Evolutionary conservation across 2,113 vertebrate species (phyloP).

Genomic region (Heterochromis multidens): DNA sequence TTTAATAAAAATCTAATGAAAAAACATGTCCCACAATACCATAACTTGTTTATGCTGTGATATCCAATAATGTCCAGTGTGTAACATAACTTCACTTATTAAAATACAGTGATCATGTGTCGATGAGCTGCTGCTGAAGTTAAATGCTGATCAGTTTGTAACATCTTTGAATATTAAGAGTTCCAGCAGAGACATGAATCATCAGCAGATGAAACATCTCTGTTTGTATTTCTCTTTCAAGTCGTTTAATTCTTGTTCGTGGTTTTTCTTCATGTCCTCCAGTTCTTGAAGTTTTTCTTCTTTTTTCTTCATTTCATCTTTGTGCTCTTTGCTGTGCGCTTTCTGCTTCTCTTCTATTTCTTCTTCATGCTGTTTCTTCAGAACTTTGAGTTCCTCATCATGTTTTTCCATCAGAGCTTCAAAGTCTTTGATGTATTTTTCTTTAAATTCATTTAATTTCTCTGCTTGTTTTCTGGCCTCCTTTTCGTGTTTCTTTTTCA

Average conservation of each 20-base stretch:
- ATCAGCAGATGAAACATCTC: not conserved
- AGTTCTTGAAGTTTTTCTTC: not conserved
- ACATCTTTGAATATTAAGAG: too few species aligned
- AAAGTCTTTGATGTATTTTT: not conserved
- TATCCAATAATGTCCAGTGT: too few species aligned
- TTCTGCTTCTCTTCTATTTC: not conserved
- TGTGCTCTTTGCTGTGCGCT: not conserved
- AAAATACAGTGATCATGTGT: too few species aligned
- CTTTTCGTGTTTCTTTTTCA: not conserved
- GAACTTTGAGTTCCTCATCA: not conserved
- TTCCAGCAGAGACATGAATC: too few species aligned
- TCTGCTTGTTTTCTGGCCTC: slow-evolving; percentile 29
- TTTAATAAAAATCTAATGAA: too few species aligned
- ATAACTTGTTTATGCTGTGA: too few species aligned
- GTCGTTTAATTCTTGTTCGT: not conserved
- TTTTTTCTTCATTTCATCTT: not conserved
- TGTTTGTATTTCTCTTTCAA: not conserved
- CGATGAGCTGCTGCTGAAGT: too few species aligned
- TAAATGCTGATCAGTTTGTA: too few species aligned
- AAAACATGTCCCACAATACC: too few species aligned
- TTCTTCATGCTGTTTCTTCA: not conserved
- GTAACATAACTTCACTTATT: too few species aligned
- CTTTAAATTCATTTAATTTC: slow-evolving; percentile 12
- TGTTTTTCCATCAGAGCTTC: not conserved
- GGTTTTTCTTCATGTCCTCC: not conserved